Evolutionary conservation across 2,888 invertebrate genomes (phyloP).

Genomic region (Ophion obscuratus): DNA sequence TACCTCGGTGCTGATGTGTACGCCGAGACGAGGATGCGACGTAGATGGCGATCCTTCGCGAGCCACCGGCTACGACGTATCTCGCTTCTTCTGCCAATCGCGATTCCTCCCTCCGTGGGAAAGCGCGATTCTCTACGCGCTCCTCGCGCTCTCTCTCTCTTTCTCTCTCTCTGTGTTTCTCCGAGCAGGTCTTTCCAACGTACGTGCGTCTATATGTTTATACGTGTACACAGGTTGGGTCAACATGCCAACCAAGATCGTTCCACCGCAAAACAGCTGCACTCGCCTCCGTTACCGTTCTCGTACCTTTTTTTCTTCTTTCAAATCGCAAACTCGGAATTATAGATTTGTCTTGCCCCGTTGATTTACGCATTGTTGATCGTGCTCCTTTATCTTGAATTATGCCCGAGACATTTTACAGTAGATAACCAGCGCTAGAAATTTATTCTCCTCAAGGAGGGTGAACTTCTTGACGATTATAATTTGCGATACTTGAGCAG

Average conservation of each 20-base stretch:
- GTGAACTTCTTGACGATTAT: conserved; percentile 28
- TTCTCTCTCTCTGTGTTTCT: background rate
- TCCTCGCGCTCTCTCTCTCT: conserved; percentile 1
- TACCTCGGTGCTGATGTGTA: conserved; percentile 12
- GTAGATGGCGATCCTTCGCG: conserved; percentile 64
- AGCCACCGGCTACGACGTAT: conserved; percentile 29
- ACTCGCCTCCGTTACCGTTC: conserved; percentile 34
- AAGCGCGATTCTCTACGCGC: conserved; percentile 55
- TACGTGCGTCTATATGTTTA: background rate
- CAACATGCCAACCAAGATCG: conserved; percentile 33
- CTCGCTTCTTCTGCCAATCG: conserved; percentile 65
- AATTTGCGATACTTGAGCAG: conserved; percentile 46
- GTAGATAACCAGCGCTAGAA: background rate
- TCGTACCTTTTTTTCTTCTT: background rate
- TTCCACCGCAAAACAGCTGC: conserved; percentile 26
- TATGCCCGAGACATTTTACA: conserved; percentile 1
- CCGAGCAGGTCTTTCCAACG: background rate
- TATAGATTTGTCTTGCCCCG: background rate
- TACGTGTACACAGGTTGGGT: conserved; percentile 5
- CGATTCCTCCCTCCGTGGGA: conserved; percentile 71
- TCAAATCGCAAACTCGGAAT: background rate
- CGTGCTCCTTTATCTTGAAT: background rate
- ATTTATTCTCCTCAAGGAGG: conserved; percentile 1
- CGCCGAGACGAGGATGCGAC: conserved; percentile 51
- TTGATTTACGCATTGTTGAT: no score